phyloP scores from a whole-genome alignment of 2,113 vertebrate species.

The Sinocyclocheilus rhinocerous region DNA sequence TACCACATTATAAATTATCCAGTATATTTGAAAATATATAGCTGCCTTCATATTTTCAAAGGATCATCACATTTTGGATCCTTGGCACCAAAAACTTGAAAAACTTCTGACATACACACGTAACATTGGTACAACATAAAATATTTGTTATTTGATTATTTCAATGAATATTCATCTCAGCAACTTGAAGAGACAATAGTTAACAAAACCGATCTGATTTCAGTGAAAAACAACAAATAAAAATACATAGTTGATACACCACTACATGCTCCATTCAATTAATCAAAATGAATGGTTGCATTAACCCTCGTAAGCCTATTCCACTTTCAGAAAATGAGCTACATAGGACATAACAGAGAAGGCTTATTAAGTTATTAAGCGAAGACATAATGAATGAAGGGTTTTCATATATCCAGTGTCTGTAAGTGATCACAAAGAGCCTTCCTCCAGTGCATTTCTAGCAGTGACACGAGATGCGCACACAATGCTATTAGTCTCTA shows the following conservation, averaged over 20 bases:
- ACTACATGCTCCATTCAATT: slow-evolving; percentile 7
- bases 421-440: slow-evolving; percentile 41
- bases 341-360: slow-evolving; percentile 41
- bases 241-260: neutral
- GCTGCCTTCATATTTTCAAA: no score
- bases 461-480: slow-evolving; percentile 38
- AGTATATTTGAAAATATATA: no score
- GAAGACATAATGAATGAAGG: slow-evolving; percentile 43
- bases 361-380: slow-evolving; percentile 42
- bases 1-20: no score
- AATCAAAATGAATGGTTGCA: slow-evolving; percentile 6
- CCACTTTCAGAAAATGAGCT: slow-evolving; percentile 25
- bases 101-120: neutral
- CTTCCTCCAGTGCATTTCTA: slow-evolving; percentile 42
- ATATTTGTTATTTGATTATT: neutral
- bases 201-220: neutral
- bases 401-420: slow-evolving; percentile 42
- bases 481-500: slow-evolving; percentile 55
- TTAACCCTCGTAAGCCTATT: slow-evolving; percentile 42
- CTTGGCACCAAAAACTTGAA: no score
- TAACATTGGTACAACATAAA: neutral
- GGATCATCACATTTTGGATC: no score
- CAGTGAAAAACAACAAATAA: neutral
- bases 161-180: neutral
- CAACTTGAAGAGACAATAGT: neutral